Evolutionary conservation across 1,140 invertebrate genomes (phyloP).

Genomic region (Drosophila rhopaloa): DNA sequence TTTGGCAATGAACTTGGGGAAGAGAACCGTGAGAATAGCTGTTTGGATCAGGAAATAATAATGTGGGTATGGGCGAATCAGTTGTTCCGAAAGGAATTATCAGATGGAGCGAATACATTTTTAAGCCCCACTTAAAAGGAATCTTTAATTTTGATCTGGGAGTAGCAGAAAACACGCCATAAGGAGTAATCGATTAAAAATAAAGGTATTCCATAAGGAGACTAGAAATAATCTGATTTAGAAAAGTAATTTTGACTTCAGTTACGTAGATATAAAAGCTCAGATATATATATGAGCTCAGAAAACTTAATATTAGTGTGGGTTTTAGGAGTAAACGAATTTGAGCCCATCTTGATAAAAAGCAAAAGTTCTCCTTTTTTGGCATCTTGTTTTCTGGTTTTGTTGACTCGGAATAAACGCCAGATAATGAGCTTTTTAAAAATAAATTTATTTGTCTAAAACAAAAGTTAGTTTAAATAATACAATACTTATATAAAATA

Average conservation of each 20-base stretch:
- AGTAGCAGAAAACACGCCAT: not conserved
- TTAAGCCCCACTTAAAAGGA: not conserved
- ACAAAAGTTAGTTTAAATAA: too few relatives aligned
- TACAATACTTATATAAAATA: too few relatives aligned
- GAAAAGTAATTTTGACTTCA: too few relatives aligned
- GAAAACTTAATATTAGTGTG: too few relatives aligned
- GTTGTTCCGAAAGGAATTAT: not conserved
- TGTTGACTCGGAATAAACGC: not conserved
- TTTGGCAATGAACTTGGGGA: slow-evolving; percentile 47
- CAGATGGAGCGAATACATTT: not conserved
- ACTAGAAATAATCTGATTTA: too few relatives aligned
- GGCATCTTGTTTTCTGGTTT: slow-evolving; percentile 13
- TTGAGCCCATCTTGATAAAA: slow-evolving; percentile 12
- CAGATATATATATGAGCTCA: too few relatives aligned
- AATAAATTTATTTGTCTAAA: too few relatives aligned
- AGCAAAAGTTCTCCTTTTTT: slow-evolving; percentile 19
- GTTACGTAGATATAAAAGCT: too few relatives aligned
- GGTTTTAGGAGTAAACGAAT: too few relatives aligned
- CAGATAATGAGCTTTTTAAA: too few relatives aligned
- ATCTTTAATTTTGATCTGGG: not conserved
- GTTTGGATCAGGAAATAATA: slow-evolving; percentile 26
- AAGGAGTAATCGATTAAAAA: too few relatives aligned
- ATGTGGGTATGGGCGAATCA: slow-evolving; percentile 13
- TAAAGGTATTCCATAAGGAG: too few relatives aligned
- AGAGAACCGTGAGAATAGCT: slow-evolving; percentile 24